Base-by-base conservation (phyloP, 1,140 invertebrate genomes). In the Luehdorfia chinensis region DNA sequence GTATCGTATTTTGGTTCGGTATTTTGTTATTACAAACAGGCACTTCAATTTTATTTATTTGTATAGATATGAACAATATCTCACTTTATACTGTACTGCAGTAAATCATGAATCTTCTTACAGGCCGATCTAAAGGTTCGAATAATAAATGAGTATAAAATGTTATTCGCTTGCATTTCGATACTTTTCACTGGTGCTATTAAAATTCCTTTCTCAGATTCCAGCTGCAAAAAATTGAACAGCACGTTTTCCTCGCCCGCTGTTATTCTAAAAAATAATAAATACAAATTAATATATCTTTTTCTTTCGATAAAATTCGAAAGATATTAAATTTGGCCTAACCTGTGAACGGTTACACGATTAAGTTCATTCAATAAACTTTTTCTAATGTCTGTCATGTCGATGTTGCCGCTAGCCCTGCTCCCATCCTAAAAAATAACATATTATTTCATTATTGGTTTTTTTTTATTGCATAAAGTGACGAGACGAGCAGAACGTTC, bases 61-160 rank as follows among this genome's bases (percentile, higher is more conserved):
- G n/a, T n/a, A n/a, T n/a, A n/a, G n/a, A n/a, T n/a, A n/a, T n/a
- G n/a, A 21, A 21, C 2, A 21, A 6, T 21, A 21, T 47, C 55
- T 59, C 74, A 91, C 90, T 87, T 91, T 88, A 92, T 89, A 12
- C 92, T 92, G 60, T 94, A 93, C 67, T 93, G 89, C 13, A 95
- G 72, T 1, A 94, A 60, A 25, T 83, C 87, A 55, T 94, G 93
- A 64, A 95, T 94, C 25, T 88, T 85, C 48, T 92, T 90, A 65
- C 90, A 91, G 18, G 91, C 90, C 46, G 73, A 79, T 25, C 91
- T 90, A 55, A 95, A 94, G 30, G 91, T 92, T 4, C 87, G 74
- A 0, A 94, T 41, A 31, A 94, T 90, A n/a, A 89, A 84, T 2
- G 75, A 70, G 57, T 90, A 88, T 6, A 90, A 77, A 55, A 27